These are phyloP conservation scores for Eumeta japonica DNA, from an alignment of 1,140 invertebrate species.

Conservation along the genomic window DNA sequence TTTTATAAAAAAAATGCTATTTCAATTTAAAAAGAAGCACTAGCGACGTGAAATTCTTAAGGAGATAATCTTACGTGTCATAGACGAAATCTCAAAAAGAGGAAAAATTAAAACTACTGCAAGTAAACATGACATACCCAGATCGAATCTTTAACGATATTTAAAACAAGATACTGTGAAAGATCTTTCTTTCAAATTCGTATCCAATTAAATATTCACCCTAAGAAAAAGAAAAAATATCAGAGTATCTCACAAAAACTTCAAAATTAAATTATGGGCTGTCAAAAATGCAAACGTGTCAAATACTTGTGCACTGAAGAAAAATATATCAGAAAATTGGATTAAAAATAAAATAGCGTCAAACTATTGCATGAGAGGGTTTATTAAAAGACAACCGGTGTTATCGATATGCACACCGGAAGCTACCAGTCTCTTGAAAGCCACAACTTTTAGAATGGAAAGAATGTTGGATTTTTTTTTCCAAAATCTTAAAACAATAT, in stretches of 20 bases:
- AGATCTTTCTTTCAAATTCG: constrained; percentile 15
- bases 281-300: constrained; percentile 11
- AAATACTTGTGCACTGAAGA: constrained; percentile 13
- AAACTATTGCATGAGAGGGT: constrained; percentile 25
- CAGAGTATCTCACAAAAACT: constrained; percentile 10
- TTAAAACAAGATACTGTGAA: constrained; percentile 13
- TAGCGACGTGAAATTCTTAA: constrained; percentile 13
- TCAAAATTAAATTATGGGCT: constrained; percentile 15
- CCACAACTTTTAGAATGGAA: too few species aligned
- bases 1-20: constrained; percentile 12
- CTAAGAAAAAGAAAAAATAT: constrained; percentile 15
- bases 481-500: too few species aligned
- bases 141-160: constrained; percentile 13
- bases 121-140: constrained; percentile 14
- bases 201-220: constrained; percentile 13
- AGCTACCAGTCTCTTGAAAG: constrained; percentile 23
- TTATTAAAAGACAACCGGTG: constrained; percentile 21
- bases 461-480: constrained; percentile 23
- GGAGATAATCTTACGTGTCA: constrained; percentile 15
- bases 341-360: constrained; percentile 20
- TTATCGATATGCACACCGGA: constrained; percentile 26
- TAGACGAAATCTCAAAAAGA: constrained; percentile 12
- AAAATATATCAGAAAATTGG: constrained; percentile 16
- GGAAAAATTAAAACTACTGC: constrained; percentile 11
- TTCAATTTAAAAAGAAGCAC: constrained; percentile 14